phyloP scores from a whole-genome alignment of 2,113 vertebrate species.

The Shinisaurus crocodilurus region DNA sequence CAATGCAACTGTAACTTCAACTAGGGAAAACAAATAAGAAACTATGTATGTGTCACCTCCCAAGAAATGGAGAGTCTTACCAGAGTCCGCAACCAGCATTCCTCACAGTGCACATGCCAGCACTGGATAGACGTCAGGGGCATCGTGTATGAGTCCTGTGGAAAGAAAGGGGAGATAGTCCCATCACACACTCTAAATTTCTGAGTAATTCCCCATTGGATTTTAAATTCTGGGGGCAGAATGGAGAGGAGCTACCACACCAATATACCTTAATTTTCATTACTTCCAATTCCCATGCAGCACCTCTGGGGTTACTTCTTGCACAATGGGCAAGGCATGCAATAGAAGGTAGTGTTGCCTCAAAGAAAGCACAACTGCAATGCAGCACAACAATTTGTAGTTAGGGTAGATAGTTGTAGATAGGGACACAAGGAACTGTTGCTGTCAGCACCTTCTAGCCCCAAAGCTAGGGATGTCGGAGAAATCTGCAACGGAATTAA shows the following conservation, averaged over 20 bases:
- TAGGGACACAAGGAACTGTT: background rate
- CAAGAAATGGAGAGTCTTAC: slow-evolving; percentile 78
- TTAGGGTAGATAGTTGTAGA: background rate
- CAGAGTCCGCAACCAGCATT: slow-evolving; percentile 99
- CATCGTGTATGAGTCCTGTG: slow-evolving; percentile 97
- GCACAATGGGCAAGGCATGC: background rate
- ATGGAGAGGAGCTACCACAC: background rate
- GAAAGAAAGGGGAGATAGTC: slow-evolving; percentile 62
- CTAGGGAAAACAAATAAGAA: background rate
- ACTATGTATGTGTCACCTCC: slow-evolving; percentile 25
- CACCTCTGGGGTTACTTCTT: background rate
- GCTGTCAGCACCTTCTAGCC: slow-evolving; percentile 16
- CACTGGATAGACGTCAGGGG: slow-evolving; percentile 99
- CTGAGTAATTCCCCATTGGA: background rate
- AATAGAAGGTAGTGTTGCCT: background rate
- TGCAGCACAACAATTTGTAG: too few relatives aligned
- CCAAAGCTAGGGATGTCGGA: too few relatives aligned
- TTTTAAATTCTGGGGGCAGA: background rate
- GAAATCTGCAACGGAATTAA: too few relatives aligned
- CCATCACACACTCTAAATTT: background rate
- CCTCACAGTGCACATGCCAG: slow-evolving; percentile 99
- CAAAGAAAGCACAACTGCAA: background rate
- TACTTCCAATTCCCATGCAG: background rate
- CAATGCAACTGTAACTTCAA: background rate
- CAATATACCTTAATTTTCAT: background rate